Percentiles rank a stretch among this genome's conserved stretches.
Conservation (phyloP, 2,113 vertebrate genomes). For the Hystrix cristata region DNA sequence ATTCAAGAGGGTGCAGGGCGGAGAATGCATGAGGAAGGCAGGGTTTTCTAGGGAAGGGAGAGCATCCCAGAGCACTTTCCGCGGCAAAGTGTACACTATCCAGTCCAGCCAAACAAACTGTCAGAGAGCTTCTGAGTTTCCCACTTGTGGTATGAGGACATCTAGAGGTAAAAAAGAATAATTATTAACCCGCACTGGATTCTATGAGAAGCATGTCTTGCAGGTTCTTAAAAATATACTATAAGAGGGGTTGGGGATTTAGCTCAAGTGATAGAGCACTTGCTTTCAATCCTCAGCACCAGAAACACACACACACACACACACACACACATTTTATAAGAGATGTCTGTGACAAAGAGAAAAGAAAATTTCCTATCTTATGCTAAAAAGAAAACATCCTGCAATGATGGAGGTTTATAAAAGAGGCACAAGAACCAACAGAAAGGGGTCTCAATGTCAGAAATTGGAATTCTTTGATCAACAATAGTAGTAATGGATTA, state of each 20-base stretch:
- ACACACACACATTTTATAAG: not conserved
- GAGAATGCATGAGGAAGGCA: not conserved
- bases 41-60: not conserved
- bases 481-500: not conserved
- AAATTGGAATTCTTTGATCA: conserved; percentile 7
- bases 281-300: too few relatives aligned
- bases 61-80: conserved; percentile 28
- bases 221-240: not conserved
- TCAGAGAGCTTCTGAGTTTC: not conserved
- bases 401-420: not conserved
- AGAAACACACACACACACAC: too few relatives aligned
- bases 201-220: conserved; percentile 5
- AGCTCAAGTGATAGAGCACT: too few relatives aligned
- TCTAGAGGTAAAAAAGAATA: conserved; percentile 38
- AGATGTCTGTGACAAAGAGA: not conserved
- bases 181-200: conserved; percentile 17
- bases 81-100: not conserved
- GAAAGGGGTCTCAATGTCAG: not conserved
- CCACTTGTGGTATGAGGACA: conserved; percentile 41
- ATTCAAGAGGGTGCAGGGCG: not conserved
- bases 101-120: not conserved
- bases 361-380: conserved; percentile 18
- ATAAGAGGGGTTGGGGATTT: too few relatives aligned
- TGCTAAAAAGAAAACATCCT: not conserved
- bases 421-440: not conserved